Evolutionary conservation across 1,140 invertebrate species (phyloP), one percentile per base, ranked within the genome.

Genomic region (Sesamia nonagrioides): DNA sequence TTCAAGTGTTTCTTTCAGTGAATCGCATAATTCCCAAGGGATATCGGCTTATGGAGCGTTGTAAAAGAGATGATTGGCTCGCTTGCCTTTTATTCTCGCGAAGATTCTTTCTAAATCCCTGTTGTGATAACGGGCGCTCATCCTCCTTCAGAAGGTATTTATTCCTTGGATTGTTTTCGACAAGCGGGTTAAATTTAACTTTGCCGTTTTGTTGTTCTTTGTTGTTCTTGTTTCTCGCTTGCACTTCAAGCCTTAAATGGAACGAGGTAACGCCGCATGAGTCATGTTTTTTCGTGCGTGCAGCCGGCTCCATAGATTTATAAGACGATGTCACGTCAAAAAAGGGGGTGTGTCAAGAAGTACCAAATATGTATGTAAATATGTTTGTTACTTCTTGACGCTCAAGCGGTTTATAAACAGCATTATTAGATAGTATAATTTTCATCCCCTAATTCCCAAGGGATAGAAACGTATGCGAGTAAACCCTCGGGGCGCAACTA

Each of bases 51-150:
- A 58, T 42, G 45, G 27, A 52, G 48, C 68, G 68, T 54, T 73
- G 54, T 73, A 56, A 73, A 73, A 18, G 37, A 17, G 37, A 73
- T 73, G 54, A 73, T 73, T 73, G 54, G 54, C 52, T 73, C 21
- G 35, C 60, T 40, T 42, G 50, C 27, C 71, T 73, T 37, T 71
- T 71, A 48, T 71, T 72, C 48, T 58, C 21, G 71, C 37, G 7
- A 33, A 42, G 50, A 73, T 73, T 73, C 52, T 54, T 54, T 27
- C 37, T 58, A 58, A 73, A 58, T 73, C 71, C 71, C 71, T 58
- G 17, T 56, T 58, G 71, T 73, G 50, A 73, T 73, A 73, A 73
- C 18, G 52, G 18, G 9, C 54, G 17, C 58, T 73, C 37, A 73
- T 73, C 52, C 58, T 45, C 33, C 2, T 71, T 11, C 11, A 54